phyloP scores from a whole-genome alignment of 2,797 vertebrate genomes.

The Holocentrus rufus region DNA sequence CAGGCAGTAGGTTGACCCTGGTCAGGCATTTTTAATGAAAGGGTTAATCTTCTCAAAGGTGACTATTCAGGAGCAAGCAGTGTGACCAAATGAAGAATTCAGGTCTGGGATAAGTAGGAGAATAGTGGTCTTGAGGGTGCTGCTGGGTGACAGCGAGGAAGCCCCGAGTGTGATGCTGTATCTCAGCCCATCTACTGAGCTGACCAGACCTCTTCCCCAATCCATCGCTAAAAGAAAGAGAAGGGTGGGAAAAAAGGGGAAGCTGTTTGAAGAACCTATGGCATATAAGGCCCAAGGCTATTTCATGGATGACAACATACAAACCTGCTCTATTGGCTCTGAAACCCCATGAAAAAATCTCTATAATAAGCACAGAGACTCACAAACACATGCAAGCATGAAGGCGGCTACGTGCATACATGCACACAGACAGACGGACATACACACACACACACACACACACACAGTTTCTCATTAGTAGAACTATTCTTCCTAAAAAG shows the following conservation, averaged over 20 bases:
- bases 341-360: slow-evolving; percentile 35
- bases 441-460: slow-evolving; percentile 8
- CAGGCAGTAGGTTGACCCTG: slow-evolving; percentile 94
- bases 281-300: slow-evolving; percentile 55
- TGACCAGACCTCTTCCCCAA: slow-evolving; percentile 64
- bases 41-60: slow-evolving; percentile 99
- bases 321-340: slow-evolving; percentile 40
- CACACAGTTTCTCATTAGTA: slow-evolving; percentile 32
- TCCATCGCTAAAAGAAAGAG: slow-evolving; percentile 42
- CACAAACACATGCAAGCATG: slow-evolving; percentile 1
- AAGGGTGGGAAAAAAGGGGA: slow-evolving; percentile 44
- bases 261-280: slow-evolving; percentile 64
- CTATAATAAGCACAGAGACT: slow-evolving; percentile 21
- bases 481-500: slow-evolving; percentile 37
- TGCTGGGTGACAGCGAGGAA: slow-evolving; percentile 88
- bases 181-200: slow-evolving; percentile 77
- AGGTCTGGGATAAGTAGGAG: slow-evolving; percentile 86
- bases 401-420: slow-evolving; percentile 4
- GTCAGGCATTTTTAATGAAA: slow-evolving; percentile 97
- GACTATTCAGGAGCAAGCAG: slow-evolving; percentile 97
- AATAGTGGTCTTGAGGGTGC: slow-evolving; percentile 78
- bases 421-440: slow-evolving; percentile 11
- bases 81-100: slow-evolving; percentile 99
- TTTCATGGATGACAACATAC: slow-evolving; percentile 62
- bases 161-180: slow-evolving; percentile 83